Conservation (phyloP, 2,797 vertebrate species). For the Poeciliopsis gracilis region DNA sequence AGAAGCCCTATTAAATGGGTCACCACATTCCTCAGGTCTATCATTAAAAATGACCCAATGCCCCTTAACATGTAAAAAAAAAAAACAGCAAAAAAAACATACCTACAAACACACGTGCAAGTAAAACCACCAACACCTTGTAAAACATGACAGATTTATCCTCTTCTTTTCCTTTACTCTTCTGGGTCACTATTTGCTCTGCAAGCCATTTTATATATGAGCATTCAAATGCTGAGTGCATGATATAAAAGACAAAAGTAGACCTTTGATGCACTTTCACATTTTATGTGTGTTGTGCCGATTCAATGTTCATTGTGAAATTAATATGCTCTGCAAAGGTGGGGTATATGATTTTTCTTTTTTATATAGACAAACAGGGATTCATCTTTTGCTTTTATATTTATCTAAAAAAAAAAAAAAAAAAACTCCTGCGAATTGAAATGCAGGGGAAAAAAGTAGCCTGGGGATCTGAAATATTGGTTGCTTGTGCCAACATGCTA, state of each 20-base stretch:
- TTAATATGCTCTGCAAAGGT: background rate
- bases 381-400: background rate
- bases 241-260: background rate
- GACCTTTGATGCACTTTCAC: background rate
- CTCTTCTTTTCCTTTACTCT: conserved; percentile 15
- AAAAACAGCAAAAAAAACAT: background rate
- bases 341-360: background rate
- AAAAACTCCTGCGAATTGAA: conserved; percentile 1
- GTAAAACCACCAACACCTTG: conserved; percentile 22
- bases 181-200: conserved; percentile 31
- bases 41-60: conserved; percentile 68
- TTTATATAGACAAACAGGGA: background rate
- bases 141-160: conserved; percentile 64
- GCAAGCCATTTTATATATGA: conserved; percentile 21
- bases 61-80: conserved; percentile 26
- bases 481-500: conserved; percentile 9
- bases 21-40: conserved; percentile 70
- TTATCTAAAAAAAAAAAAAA: no score
- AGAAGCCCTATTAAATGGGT: conserved; percentile 72
- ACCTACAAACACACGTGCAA: conserved; percentile 20
- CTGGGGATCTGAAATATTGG: background rate
- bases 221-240: conserved; percentile 19
- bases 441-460: conserved; percentile 1
- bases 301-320: background rate
- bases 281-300: background rate